Evolutionary conservation across 2,797 vertebrate species (phyloP), one percentile per base, ranked within the genome.

Genomic region (Enoplosus armatus): DNA sequence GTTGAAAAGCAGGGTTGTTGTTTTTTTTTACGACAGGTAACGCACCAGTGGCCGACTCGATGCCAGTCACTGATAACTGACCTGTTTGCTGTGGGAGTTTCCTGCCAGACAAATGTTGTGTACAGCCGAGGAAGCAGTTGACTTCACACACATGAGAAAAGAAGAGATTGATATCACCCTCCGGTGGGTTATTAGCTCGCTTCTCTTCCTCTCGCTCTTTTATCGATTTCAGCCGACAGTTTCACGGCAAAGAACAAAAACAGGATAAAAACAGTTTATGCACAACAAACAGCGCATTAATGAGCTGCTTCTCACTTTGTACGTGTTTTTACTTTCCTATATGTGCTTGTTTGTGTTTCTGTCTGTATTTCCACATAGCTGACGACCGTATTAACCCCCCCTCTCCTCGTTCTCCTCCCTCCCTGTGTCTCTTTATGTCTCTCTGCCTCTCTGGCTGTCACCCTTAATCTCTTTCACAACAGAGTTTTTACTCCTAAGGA

Each of bases 1-100:
- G 24, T 29, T 6, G 20, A 20, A 24, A 35, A 50, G 20, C 71
- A 80, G 67, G 41, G 27, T 64, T n/a, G n/a, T n/a, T n/a, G n/a
- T n/a, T n/a, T n/a, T n/a, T n/a, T n/a, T 83, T 84, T 59, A 66
- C 22, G 66, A 81, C 82, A 81, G 86, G 89, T 90, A 88, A 84
- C n/a, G 84, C 78, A 73, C 84, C 88, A 85, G 80, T 71, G 73
- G 75, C 63, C 55, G 14, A 53, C 60, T 39, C 37, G 85, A 91
- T 90, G 86, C 82, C 90, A 48, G 77, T 0, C 50, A 0, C 88
- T 82, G 92, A 92, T 93, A 88, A 48, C 65, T 0, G 87, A 79
- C 79, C 83, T 84, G 76, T 54, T 85, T 73, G 83, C 6, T 78
- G 62, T 72, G 82, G 81, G 81, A 85, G 85, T 86, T 91, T 92